Evolutionary conservation across 1,140 invertebrate species (phyloP).

Genomic region (Halictus rubicundus): DNA sequence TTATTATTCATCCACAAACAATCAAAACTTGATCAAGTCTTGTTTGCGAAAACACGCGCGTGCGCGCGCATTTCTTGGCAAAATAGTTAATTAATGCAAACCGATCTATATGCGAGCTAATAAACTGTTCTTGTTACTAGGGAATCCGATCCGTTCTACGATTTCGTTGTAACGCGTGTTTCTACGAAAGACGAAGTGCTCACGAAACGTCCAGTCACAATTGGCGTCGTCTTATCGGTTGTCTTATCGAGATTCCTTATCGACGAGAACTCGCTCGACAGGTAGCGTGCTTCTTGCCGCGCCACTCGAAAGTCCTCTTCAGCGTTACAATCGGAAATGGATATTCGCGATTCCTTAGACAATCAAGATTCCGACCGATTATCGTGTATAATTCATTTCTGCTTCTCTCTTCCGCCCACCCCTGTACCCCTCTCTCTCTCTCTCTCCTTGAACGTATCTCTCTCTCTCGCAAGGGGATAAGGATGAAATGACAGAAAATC

Average conservation of each 20-base stretch:
- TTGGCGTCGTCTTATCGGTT: slow-evolving; percentile 48
- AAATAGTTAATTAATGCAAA: background rate
- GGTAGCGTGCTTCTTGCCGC: slow-evolving; percentile 58
- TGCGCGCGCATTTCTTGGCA: no score
- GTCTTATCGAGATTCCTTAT: slow-evolving; percentile 56
- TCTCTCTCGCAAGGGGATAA: background rate
- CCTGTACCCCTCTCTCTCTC: no score
- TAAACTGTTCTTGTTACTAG: background rate
- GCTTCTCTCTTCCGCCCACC: background rate
- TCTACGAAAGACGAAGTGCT: background rate
- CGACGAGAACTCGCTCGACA: slow-evolving; percentile 46
- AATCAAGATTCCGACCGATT: slow-evolving; percentile 56
- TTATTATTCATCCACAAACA: no score
- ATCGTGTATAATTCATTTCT: slow-evolving; percentile 33
- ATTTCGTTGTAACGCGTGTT: background rate
- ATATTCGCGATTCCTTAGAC: slow-evolving; percentile 51
- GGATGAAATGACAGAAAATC: background rate
- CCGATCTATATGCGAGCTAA: background rate
- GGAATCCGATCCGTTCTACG: background rate
- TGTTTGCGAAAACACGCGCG: no score
- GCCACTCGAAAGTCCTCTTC: slow-evolving; percentile 49
- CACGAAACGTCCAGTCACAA: slow-evolving; percentile 54
- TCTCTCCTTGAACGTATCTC: background rate
- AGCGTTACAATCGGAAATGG: slow-evolving; percentile 41
- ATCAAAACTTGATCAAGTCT: no score